These are phyloP conservation scores for Brachyalestes nurse DNA, from an alignment of 2,797 vertebrate genomes.

Conservation along the genomic window DNA sequence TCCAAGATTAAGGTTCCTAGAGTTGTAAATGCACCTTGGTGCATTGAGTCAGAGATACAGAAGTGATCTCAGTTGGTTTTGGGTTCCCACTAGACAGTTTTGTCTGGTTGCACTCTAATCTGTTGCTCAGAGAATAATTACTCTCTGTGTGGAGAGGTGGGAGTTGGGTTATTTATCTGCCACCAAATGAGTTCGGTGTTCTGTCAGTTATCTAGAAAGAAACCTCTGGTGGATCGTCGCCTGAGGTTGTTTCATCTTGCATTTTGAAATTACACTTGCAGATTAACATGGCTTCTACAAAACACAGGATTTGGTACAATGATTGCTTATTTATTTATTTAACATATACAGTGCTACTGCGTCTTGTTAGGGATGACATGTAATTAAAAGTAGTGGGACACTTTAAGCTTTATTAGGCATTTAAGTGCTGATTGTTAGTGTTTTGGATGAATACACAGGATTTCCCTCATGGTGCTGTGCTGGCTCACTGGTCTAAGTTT, in stretches of 20 bases:
- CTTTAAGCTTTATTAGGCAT: constrained; percentile 5
- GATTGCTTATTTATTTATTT: constrained; percentile 2
- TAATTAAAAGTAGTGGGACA: background rate
- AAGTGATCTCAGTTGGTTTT: constrained; percentile 7
- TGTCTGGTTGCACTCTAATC: constrained; percentile 26
- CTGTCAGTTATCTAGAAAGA: constrained; percentile 17
- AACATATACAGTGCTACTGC: background rate
- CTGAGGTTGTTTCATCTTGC: background rate
- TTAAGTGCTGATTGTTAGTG: background rate
- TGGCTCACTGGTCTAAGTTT: constrained; percentile 11
- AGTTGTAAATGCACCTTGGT: background rate
- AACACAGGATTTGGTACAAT: background rate
- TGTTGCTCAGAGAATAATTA: constrained; percentile 25
- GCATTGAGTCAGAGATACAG: constrained; percentile 1
- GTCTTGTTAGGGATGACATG: background rate
- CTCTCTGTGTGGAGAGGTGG: constrained; percentile 21
- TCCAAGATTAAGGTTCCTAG: constrained; percentile 16
- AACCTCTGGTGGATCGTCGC: background rate
- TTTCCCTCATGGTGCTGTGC: background rate
- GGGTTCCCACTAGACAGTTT: constrained; percentile 36
- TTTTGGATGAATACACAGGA: constrained; percentile 13
- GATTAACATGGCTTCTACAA: background rate
- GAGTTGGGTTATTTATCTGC: constrained; percentile 35
- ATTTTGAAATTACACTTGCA: constrained; percentile 9
- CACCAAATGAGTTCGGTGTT: constrained; percentile 11